Percentiles rank a stretch among this genome's conserved stretches.
phyloP scores from a whole-genome alignment of 2,888 invertebrate genomes.

The Heliconius cydno region DNA sequence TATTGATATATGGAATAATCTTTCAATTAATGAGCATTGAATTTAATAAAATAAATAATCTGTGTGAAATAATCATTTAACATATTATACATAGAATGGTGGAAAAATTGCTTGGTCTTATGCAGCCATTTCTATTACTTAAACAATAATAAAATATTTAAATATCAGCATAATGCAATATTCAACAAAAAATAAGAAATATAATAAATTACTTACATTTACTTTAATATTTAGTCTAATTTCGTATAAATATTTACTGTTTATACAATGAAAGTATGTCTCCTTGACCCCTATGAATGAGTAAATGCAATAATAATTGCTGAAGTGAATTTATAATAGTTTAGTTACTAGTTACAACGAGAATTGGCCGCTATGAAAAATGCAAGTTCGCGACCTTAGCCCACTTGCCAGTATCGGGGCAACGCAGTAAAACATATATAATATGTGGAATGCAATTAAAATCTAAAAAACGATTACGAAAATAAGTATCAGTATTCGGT shows the following conservation, averaged over 20 bases:
- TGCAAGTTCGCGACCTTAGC: constrained; percentile 75
- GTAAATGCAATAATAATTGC: constrained; percentile 37
- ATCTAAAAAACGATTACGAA: constrained; percentile 15
- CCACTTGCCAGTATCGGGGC: constrained; percentile 61
- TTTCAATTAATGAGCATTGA: too few species aligned
- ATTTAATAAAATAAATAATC: too few species aligned
- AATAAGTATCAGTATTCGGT: constrained; percentile 22
- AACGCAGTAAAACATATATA: constrained; percentile 42
- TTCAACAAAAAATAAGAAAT: neutral
- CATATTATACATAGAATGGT: too few species aligned
- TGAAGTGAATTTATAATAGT: constrained; percentile 47
- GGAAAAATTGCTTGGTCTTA: too few species aligned
- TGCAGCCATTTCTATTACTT: too few species aligned
- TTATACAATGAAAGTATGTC: constrained; percentile 10
- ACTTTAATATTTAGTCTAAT: neutral
- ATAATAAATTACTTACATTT: neutral
- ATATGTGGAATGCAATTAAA: constrained; percentile 23
- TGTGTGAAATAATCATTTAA: too few species aligned
- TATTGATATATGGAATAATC: too few species aligned
- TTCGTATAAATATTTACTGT: neutral
- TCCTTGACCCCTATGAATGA: constrained; percentile 18
- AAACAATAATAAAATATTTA: too few species aligned
- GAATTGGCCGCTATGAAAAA: constrained; percentile 64
- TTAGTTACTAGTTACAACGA: constrained; percentile 51
- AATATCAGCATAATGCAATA: too few species aligned